A percentile compares a stretch with the other conserved stretches of the same genome.
phyloP scores from a whole-genome alignment of 2,888 invertebrate species.

The Eudasyphora cyanicolor region DNA sequence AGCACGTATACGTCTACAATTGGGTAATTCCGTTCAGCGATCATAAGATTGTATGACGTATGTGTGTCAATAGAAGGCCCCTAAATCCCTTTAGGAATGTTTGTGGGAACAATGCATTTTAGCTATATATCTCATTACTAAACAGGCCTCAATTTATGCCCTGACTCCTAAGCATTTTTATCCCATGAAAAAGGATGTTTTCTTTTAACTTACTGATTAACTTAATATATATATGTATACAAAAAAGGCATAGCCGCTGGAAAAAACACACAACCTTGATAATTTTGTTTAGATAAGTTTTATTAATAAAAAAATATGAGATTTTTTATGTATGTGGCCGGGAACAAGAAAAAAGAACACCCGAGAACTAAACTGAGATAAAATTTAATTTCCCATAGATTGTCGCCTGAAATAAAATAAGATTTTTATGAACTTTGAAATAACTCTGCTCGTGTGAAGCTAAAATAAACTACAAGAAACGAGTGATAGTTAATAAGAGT shows the following conservation, averaged over 20 bases:
- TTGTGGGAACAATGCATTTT: too few species aligned
- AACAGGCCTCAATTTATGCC: not conserved
- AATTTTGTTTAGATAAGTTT: constrained; percentile 59
- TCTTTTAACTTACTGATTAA: constrained; percentile 40
- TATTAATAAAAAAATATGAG: constrained; percentile 60
- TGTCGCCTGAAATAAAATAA: constrained; percentile 53
- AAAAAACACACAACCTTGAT: constrained; percentile 44
- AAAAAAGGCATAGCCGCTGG: constrained; percentile 5
- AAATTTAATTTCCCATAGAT: constrained; percentile 24
- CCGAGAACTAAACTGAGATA: constrained; percentile 29
- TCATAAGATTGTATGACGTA: too few species aligned
- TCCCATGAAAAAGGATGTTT: constrained; percentile 41
- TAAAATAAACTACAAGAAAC: not conserved
- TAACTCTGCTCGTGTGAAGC: constrained; percentile 22
- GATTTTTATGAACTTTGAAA: constrained; percentile 52
- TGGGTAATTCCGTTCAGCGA: too few species aligned
- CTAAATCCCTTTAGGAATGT: too few species aligned
- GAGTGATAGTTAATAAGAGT: constrained; percentile 20
- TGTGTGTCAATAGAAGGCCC: too few species aligned
- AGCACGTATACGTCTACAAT: too few species aligned
- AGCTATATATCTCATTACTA: too few species aligned
- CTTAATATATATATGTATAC: constrained; percentile 52
- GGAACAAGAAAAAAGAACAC: too few species aligned
- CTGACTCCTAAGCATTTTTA: not conserved
- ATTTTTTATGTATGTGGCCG: constrained; percentile 46